Base-by-base conservation (phyloP, 1,140 invertebrate species). In the Archivesica marissinica region DNA sequence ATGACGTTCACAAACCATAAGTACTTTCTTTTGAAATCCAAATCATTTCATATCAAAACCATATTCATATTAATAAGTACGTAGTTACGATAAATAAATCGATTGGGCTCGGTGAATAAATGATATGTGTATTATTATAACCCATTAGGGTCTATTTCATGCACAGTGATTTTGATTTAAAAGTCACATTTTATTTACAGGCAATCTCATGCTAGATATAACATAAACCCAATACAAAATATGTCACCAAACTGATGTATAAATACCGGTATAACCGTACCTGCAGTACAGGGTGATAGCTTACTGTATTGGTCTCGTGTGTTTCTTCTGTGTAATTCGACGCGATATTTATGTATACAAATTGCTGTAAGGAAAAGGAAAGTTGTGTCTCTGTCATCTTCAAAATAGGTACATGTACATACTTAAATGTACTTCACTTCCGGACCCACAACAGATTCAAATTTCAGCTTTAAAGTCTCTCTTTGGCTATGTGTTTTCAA, bases 21-120 rank as follows among this genome's bases (percentile, higher is more conserved):
- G 35, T 13, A 79, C 35, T 61, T 66, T 41, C 64, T 59, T 81
- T 81, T 81, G 78, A 81, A 70, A 81, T 81, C 41, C 39, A 47
- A 81, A 81, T 64, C 61, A 66, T 33, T 70, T 79, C 54, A 70
- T 81, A 81, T 81, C 64, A 81, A 70, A 81, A 52, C 70, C 50
- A 81, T 81, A 81, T 68, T 56, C 15, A 33, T 81, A 70, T 81
- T 64, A 54, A 81, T 81, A 81, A 68, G 25, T 50, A 44, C 66
- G 61, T 33, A 15, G 78, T 54, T 41, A 56, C 66, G 78, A 47
- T 68, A 70, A 47, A 70, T 70, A 20, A 44, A 81, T 70, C 44
- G 44, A 68, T 81, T 54, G n/a, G 61, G 61, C 54, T 70, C 17
- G 76, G 9, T 28, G 47, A 52, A 44, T 44, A 33, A 39, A 44